Evolutionary conservation across 1,140 invertebrate genomes (phyloP).

Genomic region (Cyrtorhinus lividipennis): DNA sequence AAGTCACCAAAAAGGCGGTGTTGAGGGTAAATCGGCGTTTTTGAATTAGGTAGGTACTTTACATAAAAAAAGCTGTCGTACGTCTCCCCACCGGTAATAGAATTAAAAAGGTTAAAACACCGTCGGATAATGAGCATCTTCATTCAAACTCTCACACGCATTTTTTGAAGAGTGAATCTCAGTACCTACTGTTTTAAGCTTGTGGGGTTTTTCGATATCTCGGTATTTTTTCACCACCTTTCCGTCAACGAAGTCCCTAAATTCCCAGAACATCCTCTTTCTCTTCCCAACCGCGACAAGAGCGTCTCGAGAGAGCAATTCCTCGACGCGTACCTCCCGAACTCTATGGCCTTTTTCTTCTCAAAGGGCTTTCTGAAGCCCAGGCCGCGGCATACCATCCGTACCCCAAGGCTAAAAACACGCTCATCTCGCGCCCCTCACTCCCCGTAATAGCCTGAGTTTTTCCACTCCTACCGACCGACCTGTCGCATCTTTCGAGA

Average conservation of each 20-base stretch:
- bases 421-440: background rate
- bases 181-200: background rate
- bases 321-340: background rate
- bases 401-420: background rate
- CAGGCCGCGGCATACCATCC: background rate
- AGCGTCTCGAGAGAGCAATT: background rate
- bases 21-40: no score
- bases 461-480: background rate
- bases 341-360: background rate
- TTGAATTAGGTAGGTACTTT: no score
- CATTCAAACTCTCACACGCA: background rate
- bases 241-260: background rate
- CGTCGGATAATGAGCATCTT: no score
- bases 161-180: background rate
- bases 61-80: no score
- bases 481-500: background rate
- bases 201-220: background rate
- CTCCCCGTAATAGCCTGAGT: background rate
- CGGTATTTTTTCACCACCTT: background rate
- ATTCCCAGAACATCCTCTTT: background rate
- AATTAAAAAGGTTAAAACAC: no score
- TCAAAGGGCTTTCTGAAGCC: background rate
- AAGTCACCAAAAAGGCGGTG: no score
- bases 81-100: no score
- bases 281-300: background rate